Base-by-base conservation (phyloP, 2,797 vertebrate species). In the Cyprinodon diabolis region DNA sequence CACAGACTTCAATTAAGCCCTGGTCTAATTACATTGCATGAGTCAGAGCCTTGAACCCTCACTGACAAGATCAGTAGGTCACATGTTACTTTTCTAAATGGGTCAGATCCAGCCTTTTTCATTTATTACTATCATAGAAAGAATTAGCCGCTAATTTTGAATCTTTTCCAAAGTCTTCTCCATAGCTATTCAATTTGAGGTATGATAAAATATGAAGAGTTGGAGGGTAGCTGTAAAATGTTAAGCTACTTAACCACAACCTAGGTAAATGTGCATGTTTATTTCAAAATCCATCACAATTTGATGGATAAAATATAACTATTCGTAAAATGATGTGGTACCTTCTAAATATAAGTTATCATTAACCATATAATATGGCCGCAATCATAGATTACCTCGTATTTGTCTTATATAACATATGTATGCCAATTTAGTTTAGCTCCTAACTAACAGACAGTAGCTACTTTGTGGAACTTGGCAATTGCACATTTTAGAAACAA, bases 1-100 rank as follows among this genome's bases (percentile, higher is more conserved):
- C 79, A 87, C 21, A 82, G 30, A 74, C 76, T 84, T 19, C 66
- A 76, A 78, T 85, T 71, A 35, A 84, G 9, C 74, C 63, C 71
- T 19, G 70, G 66, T 68, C 78, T 83, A 84, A 86, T 86, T 77
- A 84, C 75, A 76, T 47, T 54, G 60, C 45, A 47, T n/a, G 35
- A 47, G 75, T 81, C 75, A 75, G 52, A 81, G 66, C 68, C 70
- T 47, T 68, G 58, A 62, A 66, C 55, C 4, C 57, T 25, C 48
- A 63, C 43, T 51, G 69, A 66, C 43, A 69, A 74, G 70, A 68
- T 82, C 21, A 66, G 35, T 70, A 45, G 77, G 70, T 89, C 70
- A 76, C 49, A 73, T 71, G 58, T 78, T 17, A 10, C 35, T 54
- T 43, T 79, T 76, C 57, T 70, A 76, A 75, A 74, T 69, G 56